Evolutionary conservation across 1,140 invertebrate genomes (phyloP).

Genomic region (Bombus vancouverensis): DNA sequence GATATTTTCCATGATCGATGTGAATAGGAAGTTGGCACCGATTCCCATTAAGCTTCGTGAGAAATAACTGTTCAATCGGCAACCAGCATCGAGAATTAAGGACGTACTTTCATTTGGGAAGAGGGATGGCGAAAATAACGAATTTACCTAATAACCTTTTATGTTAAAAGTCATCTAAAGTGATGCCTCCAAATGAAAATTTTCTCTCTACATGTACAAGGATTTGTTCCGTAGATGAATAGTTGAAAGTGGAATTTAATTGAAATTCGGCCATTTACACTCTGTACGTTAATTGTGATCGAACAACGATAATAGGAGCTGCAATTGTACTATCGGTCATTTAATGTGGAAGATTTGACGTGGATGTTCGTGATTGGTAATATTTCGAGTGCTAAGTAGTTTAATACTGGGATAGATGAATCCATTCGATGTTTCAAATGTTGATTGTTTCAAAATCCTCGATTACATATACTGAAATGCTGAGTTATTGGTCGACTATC

Average conservation of each 20-base stretch:
- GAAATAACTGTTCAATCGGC: background rate
- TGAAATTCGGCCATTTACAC: no score
- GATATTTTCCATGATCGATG: background rate
- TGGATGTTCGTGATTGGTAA: background rate
- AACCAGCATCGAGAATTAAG: background rate
- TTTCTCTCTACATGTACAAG: no score
- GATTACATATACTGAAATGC: background rate
- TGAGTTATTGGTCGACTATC: background rate
- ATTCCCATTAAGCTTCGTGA: background rate
- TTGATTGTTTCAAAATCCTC: background rate
- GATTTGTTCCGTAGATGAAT: no score
- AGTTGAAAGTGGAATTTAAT: no score
- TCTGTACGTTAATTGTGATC: no score
- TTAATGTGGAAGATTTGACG: background rate
- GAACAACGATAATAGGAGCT: no score
- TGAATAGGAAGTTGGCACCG: background rate
- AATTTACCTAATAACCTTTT: no score
- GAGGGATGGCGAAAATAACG: background rate
- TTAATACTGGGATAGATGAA: background rate
- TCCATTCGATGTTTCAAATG: background rate
- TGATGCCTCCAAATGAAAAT: no score
- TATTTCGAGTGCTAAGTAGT: background rate
- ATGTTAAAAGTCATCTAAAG: no score
- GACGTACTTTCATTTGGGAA: background rate
- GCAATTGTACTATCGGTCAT: background rate